A percentile compares a stretch with the other conserved stretches of the same genome.
phyloP scores from a whole-genome alignment of 1,140 invertebrate species.

The Leptinotarsa lineolata region DNA sequence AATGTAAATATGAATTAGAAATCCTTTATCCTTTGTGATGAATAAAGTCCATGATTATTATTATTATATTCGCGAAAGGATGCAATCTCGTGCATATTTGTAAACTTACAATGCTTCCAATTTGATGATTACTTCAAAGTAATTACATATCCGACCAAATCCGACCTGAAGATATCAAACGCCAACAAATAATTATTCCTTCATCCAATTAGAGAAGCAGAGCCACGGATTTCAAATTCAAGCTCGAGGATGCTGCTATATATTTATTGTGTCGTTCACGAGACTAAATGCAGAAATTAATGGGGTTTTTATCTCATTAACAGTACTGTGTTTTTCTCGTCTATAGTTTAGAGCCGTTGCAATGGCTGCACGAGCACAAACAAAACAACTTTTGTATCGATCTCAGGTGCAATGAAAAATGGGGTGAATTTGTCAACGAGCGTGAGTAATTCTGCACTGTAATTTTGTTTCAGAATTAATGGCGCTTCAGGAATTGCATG shows the following conservation, averaged over 20 bases:
- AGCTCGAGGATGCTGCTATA: slow-evolving; percentile 38
- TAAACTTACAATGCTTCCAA: no score
- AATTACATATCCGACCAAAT: background rate
- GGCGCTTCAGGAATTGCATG: no score
- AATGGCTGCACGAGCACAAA: slow-evolving; percentile 9
- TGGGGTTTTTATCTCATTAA: slow-evolving; percentile 50
- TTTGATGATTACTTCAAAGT: background rate
- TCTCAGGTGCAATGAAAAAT: background rate
- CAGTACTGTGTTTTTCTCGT: slow-evolving; percentile 38
- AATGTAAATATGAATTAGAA: no score
- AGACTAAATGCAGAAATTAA: slow-evolving; percentile 48
- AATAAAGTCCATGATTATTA: no score
- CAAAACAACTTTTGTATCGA: slow-evolving; percentile 18
- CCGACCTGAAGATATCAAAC: background rate
- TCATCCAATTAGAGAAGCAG: slow-evolving; percentile 46
- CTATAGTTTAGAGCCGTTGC: slow-evolving; percentile 14
- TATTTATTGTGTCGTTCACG: slow-evolving; percentile 47
- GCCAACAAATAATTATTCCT: slow-evolving; percentile 44
- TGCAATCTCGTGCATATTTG: no score
- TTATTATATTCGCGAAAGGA: no score
- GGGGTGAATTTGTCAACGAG: background rate
- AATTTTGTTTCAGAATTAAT: background rate
- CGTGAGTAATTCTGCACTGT: background rate
- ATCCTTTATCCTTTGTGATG: no score
- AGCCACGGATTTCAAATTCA: slow-evolving; percentile 44